Conservation (phyloP, 2,113 vertebrate genomes). For the Ia io region DNA sequence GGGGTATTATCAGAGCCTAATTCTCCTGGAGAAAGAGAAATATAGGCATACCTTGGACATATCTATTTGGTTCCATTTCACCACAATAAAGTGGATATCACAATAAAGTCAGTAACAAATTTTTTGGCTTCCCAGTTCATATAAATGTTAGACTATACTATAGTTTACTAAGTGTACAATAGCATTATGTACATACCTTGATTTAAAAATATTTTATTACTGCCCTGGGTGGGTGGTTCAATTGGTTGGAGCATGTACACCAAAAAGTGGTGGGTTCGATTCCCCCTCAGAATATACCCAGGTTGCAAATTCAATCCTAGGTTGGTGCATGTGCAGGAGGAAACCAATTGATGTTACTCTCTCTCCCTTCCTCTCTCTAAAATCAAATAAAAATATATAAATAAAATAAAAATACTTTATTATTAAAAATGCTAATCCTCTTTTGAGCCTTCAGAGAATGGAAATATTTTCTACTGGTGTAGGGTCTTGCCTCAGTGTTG, state of each 20-base stretch:
- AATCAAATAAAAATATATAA: too few relatives aligned
- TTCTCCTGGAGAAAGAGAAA: not conserved
- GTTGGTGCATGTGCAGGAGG: too few relatives aligned
- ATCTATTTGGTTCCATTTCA: too few relatives aligned
- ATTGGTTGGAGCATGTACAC: too few relatives aligned
- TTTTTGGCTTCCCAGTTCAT: not conserved
- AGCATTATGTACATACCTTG: not conserved
- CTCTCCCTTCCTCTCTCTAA: too few relatives aligned
- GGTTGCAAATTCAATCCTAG: too few relatives aligned
- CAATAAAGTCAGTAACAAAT: not conserved
- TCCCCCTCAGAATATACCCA: too few relatives aligned
- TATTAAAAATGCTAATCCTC: not conserved
- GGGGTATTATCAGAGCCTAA: not conserved
- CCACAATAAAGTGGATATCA: not conserved
- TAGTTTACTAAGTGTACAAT: not conserved
- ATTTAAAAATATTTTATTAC: not conserved
- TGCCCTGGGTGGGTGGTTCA: too few relatives aligned
- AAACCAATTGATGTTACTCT: too few relatives aligned
- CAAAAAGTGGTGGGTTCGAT: too few relatives aligned
- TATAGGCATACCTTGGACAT: not conserved
- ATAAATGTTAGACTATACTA: not conserved
- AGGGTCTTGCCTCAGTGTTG: not conserved
- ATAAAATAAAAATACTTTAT: too few relatives aligned
- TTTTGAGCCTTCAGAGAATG: not conserved
- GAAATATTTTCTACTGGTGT: not conserved